Base-by-base conservation (phyloP, 2,797 vertebrate species). In the Saxicola maurus region DNA sequence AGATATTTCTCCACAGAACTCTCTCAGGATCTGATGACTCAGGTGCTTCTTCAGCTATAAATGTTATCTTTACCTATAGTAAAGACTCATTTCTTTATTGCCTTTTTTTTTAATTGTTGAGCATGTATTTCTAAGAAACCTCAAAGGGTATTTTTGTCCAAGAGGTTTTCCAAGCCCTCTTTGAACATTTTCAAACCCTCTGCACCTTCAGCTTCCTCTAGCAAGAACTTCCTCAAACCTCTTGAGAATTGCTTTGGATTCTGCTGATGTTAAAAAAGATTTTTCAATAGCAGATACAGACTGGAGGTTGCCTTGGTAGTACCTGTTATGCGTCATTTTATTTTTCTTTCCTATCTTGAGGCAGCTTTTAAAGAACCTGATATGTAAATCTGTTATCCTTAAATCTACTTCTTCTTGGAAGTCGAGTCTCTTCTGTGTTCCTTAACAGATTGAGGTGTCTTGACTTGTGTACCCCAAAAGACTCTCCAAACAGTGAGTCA, bases 401-500 rank as follows among this genome's bases (percentile, higher is more conserved):
- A 84, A 42, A 83, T 93, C 90, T 80, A 14, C 24, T 82, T 35
- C 30, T 80, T 57, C 67, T 92, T 90, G 91, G 55, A 93, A 87
- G 61, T 25, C 11, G 9, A 11, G 74, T 67, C 74, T 43, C 86
- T 92, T 67, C 57, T 82, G 16, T 55, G 57, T 35, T 80, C 55
- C 72, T 89, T 78, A 71, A 77, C 68, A 85, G 85, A 89, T 62
- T 45, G 49, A 91, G 43, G 18, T 90, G 87, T 90, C 92, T 86
- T 75, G 57, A 88, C 74, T 90, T 92, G 74, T 86, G 91, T 37
- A 87, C 83, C 61, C 78, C 61, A 55, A 82, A 84, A 94, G 25
- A 40, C 20, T 76, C 60, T 84, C 83, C 85, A 90, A 90, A 56
- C 3, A 43, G 25, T 91, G 85, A 94, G 73, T 94, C 89, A 92